Percentiles rank a stretch among this genome's conserved stretches.
These are phyloP conservation scores for Bufotes viridis DNA, from an alignment of 2,797 vertebrate species.

Conservation along the genomic window DNA sequence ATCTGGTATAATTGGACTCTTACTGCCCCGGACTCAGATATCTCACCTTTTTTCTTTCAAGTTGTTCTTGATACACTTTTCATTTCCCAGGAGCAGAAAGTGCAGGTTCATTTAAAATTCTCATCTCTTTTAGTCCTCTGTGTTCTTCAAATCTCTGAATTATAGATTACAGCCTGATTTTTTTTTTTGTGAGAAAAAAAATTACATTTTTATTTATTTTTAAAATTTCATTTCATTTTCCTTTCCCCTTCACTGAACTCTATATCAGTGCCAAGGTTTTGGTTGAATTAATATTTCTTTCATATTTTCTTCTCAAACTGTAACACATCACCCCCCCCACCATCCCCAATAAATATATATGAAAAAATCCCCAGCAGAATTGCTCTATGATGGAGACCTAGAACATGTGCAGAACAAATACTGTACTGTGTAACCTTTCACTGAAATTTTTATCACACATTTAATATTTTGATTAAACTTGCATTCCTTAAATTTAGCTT, in stretches of 20 bases:
- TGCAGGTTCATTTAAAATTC: conserved; percentile 51
- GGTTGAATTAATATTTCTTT: conserved; percentile 8
- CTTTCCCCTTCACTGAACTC: background rate
- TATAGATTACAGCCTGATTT: conserved; percentile 58
- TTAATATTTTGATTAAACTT: too few relatives aligned
- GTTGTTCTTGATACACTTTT: conserved; percentile 36
- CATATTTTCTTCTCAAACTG: too few relatives aligned
- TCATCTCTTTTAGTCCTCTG: conserved; percentile 54
- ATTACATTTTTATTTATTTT: conserved; percentile 49
- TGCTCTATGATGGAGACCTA: background rate
- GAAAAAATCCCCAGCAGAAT: background rate
- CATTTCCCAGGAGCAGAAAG: conserved; percentile 52
- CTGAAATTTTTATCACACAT: too few relatives aligned
- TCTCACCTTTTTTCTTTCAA: conserved; percentile 50
- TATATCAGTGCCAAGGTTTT: background rate
- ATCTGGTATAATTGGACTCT: conserved; percentile 46
- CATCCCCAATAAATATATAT: background rate
- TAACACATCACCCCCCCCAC: background rate
- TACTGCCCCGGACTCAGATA: conserved; percentile 27
- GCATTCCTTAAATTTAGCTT: too few relatives aligned
- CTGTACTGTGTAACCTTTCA: background rate
- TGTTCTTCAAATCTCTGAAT: conserved; percentile 59
- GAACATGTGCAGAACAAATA: background rate
- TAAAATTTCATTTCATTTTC: conserved; percentile 21
- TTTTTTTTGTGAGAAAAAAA: conserved; percentile 32